phyloP scores from a whole-genome alignment of 2,888 invertebrate genomes.

The Chironomus tentans region DNA sequence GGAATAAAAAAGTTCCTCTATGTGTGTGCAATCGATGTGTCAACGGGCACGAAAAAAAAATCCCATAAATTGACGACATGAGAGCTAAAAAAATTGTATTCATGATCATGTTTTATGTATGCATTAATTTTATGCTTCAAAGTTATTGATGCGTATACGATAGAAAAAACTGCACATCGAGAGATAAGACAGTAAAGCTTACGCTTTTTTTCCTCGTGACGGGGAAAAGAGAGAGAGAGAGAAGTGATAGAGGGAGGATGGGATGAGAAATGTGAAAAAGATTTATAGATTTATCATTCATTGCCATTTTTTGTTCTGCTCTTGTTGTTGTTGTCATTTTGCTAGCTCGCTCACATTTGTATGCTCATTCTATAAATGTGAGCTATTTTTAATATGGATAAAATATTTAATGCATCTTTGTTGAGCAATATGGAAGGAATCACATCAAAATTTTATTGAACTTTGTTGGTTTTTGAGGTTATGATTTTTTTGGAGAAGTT shows the following conservation, averaged over 20 bases:
- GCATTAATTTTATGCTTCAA: constrained; percentile 26
- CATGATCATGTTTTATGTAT: constrained; percentile 20
- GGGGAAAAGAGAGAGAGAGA: not conserved
- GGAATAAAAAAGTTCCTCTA: not conserved
- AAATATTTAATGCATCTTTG: no score
- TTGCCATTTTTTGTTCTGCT: not conserved
- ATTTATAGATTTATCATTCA: constrained; percentile 6
- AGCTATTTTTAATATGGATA: no score
- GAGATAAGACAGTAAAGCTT: constrained; percentile 20
- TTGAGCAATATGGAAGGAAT: no score
- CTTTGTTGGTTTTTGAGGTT: no score
- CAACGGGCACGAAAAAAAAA: constrained; percentile 12
- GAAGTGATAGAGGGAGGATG: not conserved
- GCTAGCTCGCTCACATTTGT: no score
- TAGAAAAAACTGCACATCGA: constrained; percentile 23
- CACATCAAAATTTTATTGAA: no score
- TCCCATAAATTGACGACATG: constrained; percentile 23
- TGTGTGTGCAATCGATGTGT: not conserved
- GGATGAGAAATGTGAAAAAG: not conserved
- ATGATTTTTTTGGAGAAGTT: no score
- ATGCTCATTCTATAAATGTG: no score
- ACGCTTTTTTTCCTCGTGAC: not conserved
- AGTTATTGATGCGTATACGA: constrained; percentile 26
- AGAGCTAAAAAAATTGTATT: not conserved
- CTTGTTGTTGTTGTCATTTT: no score